Conservation (phyloP, 2,113 vertebrate genomes). For the Alosa alosa region DNA sequence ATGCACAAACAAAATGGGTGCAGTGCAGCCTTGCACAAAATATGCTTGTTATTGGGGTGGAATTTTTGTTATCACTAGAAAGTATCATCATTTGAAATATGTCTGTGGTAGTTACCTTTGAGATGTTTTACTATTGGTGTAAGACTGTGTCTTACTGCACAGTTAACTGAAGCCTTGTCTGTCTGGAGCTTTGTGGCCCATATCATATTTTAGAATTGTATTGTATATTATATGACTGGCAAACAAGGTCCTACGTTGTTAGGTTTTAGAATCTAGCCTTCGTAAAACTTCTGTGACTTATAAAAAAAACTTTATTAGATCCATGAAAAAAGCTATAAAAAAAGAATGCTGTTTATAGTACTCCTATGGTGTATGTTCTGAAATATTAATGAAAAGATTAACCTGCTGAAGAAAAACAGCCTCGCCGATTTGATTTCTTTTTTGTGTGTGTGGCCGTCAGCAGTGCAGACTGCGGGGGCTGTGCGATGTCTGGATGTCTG, state of each 20-base stretch:
- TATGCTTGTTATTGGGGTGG: not conserved
- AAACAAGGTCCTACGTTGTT: not conserved
- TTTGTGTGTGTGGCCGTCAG: not conserved
- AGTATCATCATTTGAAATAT: not conserved
- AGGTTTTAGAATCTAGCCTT: not conserved
- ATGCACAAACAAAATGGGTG: not conserved
- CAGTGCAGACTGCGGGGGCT: conserved; percentile 46
- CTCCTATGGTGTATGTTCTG: conserved; percentile 1
- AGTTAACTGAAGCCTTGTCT: too few relatives aligned
- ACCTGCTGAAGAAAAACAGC: conserved; percentile 14
- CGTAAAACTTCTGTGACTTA: not conserved
- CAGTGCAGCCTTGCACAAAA: not conserved
- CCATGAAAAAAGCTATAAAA: not conserved
- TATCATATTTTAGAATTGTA: not conserved
- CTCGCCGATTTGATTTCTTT: not conserved
- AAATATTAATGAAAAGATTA: conserved; percentile 16
- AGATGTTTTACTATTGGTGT: not conserved
- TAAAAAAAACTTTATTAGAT: not conserved
- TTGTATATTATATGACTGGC: not conserved
- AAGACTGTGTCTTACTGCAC: not conserved
- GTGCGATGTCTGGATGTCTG: not conserved
- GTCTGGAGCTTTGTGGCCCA: not conserved
- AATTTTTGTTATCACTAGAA: not conserved
- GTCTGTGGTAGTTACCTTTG: too few relatives aligned
- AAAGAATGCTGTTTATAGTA: not conserved